These are phyloP conservation scores for Clepsis dumicolana DNA, from an alignment of 2,888 invertebrate genomes.

Conservation along the genomic window DNA sequence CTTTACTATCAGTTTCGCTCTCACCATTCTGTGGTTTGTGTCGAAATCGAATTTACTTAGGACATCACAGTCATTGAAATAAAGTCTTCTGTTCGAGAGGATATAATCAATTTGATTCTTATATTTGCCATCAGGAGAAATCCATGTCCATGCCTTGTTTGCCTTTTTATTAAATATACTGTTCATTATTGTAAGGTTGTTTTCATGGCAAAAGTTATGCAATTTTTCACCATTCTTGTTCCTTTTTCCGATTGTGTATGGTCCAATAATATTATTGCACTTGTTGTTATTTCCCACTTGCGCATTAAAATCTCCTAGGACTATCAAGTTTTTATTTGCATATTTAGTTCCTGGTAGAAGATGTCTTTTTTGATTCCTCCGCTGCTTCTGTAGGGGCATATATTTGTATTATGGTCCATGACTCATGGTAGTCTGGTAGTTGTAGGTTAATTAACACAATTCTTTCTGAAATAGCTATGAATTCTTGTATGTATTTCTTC, in stretches of 20 bases:
- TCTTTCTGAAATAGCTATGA: no score
- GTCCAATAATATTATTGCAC: not conserved
- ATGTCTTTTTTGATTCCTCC: no score
- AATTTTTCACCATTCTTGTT: not conserved
- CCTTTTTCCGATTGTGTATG: not conserved
- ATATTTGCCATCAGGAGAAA: not conserved
- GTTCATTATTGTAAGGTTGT: not conserved
- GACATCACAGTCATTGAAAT: not conserved
- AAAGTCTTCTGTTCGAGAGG: no score
- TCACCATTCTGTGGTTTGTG: not conserved
- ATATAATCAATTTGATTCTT: not conserved
- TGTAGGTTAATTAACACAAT: no score
- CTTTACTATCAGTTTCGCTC: not conserved
- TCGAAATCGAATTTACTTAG: not conserved
- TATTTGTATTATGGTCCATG: no score
- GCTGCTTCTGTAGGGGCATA: no score
- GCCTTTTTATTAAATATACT: not conserved
- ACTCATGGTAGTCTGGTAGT: no score
- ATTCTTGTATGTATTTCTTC: no score
- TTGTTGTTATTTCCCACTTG: not conserved
- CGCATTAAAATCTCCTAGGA: not conserved
- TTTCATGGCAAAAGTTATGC: not conserved
- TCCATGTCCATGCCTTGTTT: not conserved
- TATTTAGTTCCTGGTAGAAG: no score
- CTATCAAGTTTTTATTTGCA: not conserved